phyloP scores from a whole-genome alignment of 2,888 invertebrate species.

The Diloba caeruleocephala region DNA sequence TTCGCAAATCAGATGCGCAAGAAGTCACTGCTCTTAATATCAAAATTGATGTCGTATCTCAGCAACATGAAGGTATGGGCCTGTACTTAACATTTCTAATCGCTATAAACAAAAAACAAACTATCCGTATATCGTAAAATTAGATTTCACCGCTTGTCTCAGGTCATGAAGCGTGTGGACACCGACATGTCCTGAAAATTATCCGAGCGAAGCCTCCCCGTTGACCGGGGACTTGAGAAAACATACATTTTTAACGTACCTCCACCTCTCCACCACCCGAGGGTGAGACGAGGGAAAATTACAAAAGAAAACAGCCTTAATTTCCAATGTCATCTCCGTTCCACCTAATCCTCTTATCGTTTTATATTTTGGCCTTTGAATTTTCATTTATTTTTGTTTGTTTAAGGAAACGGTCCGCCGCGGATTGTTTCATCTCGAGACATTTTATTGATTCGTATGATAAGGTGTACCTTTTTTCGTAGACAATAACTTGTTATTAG shows the following conservation, averaged over 20 bases:
- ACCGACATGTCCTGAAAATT: slow-evolving; percentile 75
- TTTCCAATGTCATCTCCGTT: slow-evolving; percentile 89
- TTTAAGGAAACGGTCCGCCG: slow-evolving; percentile 80
- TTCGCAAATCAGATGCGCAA: slow-evolving; percentile 28
- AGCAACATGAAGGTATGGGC: neutral
- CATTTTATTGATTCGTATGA: slow-evolving; percentile 73
- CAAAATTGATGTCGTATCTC: slow-evolving; percentile 5
- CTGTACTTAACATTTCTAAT: neutral
- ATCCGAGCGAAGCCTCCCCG: slow-evolving; percentile 71
- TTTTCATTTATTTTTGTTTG: slow-evolving; percentile 89
- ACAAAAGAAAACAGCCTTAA: slow-evolving; percentile 89
- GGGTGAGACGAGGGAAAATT: slow-evolving; percentile 86
- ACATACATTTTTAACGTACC: slow-evolving; percentile 87
- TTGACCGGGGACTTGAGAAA: slow-evolving; percentile 70
- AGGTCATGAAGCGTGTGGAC: slow-evolving; percentile 72
- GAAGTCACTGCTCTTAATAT: slow-evolving; percentile 11
- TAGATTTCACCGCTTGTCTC: slow-evolving; percentile 57
- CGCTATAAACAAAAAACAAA: slow-evolving; percentile 19
- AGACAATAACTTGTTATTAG: slow-evolving; percentile 14
- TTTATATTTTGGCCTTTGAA: slow-evolving; percentile 88
- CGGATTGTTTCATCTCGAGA: slow-evolving; percentile 62
- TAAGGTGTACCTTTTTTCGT: slow-evolving; percentile 53
- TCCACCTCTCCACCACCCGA: slow-evolving; percentile 63
- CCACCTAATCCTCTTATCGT: slow-evolving; percentile 89
- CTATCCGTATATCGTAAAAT: slow-evolving; percentile 50